phyloP scores from a whole-genome alignment of 1,140 invertebrate genomes.

The Cydia splendana region DNA sequence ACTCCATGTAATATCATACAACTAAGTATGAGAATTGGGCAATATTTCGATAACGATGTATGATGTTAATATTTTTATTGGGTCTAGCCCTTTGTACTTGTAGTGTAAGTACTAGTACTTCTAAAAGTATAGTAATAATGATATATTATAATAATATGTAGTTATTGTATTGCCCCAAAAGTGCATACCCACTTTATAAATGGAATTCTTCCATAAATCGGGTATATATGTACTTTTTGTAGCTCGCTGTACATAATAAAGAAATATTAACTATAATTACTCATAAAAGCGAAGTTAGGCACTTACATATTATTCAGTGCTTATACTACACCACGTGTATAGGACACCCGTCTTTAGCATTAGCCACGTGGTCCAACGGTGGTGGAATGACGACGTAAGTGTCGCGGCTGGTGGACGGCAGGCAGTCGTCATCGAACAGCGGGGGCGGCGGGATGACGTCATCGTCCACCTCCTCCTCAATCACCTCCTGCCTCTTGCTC shows the following conservation, averaged over 20 bases:
- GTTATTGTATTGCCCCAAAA: no score
- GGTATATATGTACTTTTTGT: no score
- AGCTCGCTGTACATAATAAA: neutral
- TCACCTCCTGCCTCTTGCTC: slow-evolving; percentile 57
- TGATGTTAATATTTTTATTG: neutral
- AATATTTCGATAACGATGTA: neutral
- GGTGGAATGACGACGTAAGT: slow-evolving; percentile 76
- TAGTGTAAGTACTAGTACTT: no score
- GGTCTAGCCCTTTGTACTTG: no score
- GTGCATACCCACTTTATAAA: no score
- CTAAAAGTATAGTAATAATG: no score
- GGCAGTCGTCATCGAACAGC: slow-evolving; percentile 65
- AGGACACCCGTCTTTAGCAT: slow-evolving; percentile 70
- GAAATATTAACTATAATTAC: neutral
- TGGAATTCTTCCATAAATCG: no score
- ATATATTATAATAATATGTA: no score
- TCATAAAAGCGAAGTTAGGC: neutral
- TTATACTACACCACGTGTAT: slow-evolving; percentile 77
- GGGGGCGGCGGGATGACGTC: slow-evolving; percentile 78
- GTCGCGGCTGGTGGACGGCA: slow-evolving; percentile 56
- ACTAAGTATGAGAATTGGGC: neutral
- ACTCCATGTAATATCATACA: neutral
- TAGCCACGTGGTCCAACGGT: slow-evolving; percentile 62
- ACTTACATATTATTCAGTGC: slow-evolving; percentile 68
- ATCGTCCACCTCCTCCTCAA: slow-evolving; percentile 68